These are phyloP conservation scores for Cheirogaleus major DNA, from an alignment of 2,797 vertebrate genomes.

Conservation along the genomic window DNA sequence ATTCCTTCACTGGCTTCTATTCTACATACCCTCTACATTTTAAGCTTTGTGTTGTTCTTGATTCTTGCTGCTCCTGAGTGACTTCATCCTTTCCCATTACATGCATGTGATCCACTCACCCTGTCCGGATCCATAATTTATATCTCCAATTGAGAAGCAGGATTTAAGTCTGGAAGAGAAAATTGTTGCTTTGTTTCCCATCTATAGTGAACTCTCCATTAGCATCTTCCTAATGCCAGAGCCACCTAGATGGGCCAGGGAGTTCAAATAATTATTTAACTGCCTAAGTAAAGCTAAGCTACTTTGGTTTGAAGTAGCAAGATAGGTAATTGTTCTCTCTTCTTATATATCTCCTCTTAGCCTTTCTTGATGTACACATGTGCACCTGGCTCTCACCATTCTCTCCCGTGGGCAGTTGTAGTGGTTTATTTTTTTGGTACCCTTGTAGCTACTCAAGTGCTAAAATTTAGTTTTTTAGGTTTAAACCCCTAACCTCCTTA, in stretches of 20 bases:
- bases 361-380: neutral
- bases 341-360: neutral
- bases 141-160: constrained; percentile 1
- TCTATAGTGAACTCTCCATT: neutral
- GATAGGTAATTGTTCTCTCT: neutral
- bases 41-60: neutral
- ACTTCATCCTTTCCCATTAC: neutral
- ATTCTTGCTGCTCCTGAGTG: neutral
- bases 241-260: neutral
- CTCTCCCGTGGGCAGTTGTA: neutral
- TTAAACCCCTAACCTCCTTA: neutral
- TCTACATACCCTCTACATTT: neutral
- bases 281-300: neutral
- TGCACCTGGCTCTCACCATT: neutral
- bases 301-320: neutral
- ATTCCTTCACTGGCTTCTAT: neutral
- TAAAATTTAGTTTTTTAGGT: neutral
- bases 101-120: neutral
- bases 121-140: neutral
- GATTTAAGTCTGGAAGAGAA: constrained; percentile 33
- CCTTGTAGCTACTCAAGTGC: neutral
- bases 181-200: neutral
- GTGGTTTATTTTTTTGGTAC: neutral
- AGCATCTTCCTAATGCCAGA: neutral
- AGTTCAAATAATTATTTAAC: neutral